These are phyloP conservation scores for Chunga burmeisteri DNA, from an alignment of 2,113 vertebrate genomes.

Conservation along the genomic window DNA sequence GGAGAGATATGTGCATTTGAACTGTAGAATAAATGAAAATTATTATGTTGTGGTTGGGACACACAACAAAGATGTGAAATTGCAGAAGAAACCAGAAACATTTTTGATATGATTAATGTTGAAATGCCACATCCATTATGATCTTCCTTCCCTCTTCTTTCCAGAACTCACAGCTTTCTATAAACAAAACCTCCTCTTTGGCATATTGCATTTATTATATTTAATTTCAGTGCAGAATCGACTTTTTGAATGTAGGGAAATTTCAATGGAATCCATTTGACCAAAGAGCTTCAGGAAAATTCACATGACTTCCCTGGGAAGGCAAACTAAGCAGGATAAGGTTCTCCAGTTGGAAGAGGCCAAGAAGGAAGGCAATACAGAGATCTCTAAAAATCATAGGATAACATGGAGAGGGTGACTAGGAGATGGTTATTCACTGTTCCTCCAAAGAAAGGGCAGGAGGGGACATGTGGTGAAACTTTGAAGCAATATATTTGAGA, in stretches of 20 bases:
- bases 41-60: neutral
- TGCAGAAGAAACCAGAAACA: neutral
- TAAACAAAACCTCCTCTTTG: neutral
- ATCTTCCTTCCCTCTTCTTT: neutral
- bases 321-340: neutral
- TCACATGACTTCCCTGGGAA: neutral
- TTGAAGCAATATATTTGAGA: neutral
- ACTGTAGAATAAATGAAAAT: neutral
- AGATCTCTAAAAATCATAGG: neutral
- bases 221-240: neutral
- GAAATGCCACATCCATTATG: neutral
- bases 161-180: neutral
- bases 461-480: fast-evolving
- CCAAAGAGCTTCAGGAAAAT: neutral
- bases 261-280: neutral
- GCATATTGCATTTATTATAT: neutral
- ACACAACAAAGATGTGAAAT: neutral
- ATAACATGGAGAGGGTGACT: neutral
- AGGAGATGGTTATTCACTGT: neutral
- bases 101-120: neutral
- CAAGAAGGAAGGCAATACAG: neutral
- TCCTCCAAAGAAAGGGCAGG: neutral
- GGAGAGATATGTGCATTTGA: neutral
- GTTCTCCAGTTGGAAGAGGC: neutral
- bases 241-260: neutral